phyloP scores from a whole-genome alignment of 2,888 invertebrate species.

The Hydroisotoma schaefferi region DNA sequence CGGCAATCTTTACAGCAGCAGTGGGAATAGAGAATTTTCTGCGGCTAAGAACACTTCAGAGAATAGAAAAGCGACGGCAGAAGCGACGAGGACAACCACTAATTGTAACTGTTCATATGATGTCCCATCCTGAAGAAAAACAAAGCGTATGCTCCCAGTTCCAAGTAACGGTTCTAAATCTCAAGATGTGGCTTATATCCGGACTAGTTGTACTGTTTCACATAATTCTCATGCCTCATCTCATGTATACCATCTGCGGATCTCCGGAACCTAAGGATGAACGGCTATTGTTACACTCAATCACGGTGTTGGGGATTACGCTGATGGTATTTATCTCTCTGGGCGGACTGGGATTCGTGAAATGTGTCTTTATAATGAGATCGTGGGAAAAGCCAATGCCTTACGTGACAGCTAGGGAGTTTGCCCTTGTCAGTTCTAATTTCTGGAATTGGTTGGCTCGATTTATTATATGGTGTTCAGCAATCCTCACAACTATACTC shows the following conservation, averaged over 20 bases:
- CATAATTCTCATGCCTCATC: slow-evolving; percentile 56
- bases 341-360: slow-evolving; percentile 46
- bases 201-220: slow-evolving; percentile 61
- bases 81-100: slow-evolving; percentile 22
- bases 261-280: slow-evolving; percentile 20
- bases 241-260: slow-evolving; percentile 48
- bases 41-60: slow-evolving; percentile 37
- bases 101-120: slow-evolving; percentile 10
- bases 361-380: slow-evolving; percentile 44
- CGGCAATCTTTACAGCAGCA: slow-evolving; percentile 42
- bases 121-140: slow-evolving; percentile 15
- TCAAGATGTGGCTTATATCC: slow-evolving; percentile 60
- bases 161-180: slow-evolving; percentile 58
- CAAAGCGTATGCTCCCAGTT: slow-evolving; percentile 46
- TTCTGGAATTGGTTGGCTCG: slow-evolving; percentile 45
- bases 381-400: slow-evolving; percentile 45
- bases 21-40: slow-evolving; percentile 47
- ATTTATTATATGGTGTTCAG: slow-evolving; percentile 45
- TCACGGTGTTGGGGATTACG: slow-evolving; percentile 36
- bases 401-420: slow-evolving; percentile 45
- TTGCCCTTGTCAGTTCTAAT: slow-evolving; percentile 46
- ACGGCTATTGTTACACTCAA: slow-evolving; percentile 33
- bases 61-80: slow-evolving; percentile 29
- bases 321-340: slow-evolving; percentile 37
- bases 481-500: slow-evolving; percentile 37